phyloP scores from a whole-genome alignment of 1,140 invertebrate genomes.

The Muscidifurax raptorellus region DNA sequence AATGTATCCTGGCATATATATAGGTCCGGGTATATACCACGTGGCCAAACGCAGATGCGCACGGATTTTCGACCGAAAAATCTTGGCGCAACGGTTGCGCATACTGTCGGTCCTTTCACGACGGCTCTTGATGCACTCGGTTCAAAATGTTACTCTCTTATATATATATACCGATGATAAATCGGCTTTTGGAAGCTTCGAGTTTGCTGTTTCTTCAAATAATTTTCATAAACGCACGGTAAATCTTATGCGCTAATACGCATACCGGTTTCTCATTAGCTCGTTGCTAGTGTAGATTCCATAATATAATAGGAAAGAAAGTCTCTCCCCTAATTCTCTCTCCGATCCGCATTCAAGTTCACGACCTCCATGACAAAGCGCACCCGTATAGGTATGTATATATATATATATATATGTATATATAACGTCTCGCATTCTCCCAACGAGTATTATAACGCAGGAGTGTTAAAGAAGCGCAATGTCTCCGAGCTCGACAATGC shows the following conservation, averaged over 20 bases:
- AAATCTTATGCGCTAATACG: neutral
- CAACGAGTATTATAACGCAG: too few relatives aligned
- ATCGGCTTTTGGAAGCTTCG: neutral
- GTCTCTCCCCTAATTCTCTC: too few relatives aligned
- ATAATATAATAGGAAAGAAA: too few relatives aligned
- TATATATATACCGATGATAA: neutral
- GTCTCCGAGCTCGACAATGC: neutral
- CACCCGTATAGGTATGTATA: too few relatives aligned
- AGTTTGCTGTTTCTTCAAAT: neutral
- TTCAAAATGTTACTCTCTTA: constrained; percentile 2
- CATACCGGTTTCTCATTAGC: neutral
- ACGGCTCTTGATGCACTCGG: neutral
- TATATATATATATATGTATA: too few relatives aligned
- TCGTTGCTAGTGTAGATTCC: too few relatives aligned
- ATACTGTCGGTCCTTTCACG: neutral
- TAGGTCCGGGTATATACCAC: neutral
- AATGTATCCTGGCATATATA: neutral
- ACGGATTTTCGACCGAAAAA: neutral
- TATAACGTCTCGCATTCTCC: too few relatives aligned
- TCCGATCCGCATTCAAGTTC: neutral
- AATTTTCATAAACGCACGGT: neutral
- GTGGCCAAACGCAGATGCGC: constrained; percentile 17
- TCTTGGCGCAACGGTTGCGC: constrained; percentile 27
- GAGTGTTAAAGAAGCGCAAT: neutral
- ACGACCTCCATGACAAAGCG: neutral